phyloP scores from a whole-genome alignment of 92 coral and sea anemone genomes.

The Anthopleura xanthogrammica region DNA sequence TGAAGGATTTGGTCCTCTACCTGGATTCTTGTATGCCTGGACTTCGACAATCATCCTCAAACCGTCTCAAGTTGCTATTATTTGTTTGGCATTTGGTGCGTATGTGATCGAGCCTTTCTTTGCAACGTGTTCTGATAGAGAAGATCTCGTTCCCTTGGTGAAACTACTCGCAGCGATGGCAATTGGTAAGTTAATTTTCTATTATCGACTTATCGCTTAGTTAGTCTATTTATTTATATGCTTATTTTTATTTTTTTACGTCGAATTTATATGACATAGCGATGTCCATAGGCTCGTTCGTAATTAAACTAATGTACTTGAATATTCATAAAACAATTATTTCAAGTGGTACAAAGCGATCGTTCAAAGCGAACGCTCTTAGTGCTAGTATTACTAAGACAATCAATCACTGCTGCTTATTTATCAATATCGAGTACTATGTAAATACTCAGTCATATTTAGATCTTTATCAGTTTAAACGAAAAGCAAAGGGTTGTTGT shows the following conservation, averaged over 20 bases:
- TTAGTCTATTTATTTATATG: background rate
- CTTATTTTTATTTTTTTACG: background rate
- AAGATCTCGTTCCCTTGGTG: conserved; percentile 65
- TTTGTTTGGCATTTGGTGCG: conserved; percentile 92
- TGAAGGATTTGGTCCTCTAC: conserved; percentile 78
- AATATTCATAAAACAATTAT: too few relatives aligned
- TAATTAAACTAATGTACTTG: too few relatives aligned
- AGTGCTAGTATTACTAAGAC: too few relatives aligned
- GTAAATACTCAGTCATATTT: too few relatives aligned
- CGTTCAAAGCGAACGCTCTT: too few relatives aligned
- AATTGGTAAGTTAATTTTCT: conserved; percentile 66
- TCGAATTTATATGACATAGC: background rate
- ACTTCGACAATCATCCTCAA: conserved; percentile 89
- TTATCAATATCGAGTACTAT: too few relatives aligned
- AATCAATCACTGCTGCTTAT: too few relatives aligned
- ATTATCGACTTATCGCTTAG: background rate
- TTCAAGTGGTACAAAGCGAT: too few relatives aligned
- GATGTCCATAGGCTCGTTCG: too few relatives aligned
- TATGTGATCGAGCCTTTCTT: conserved; percentile 93
- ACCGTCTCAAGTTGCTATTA: conserved; percentile 93
- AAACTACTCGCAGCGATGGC: conserved; percentile 92
- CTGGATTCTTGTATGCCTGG: conserved; percentile 89
- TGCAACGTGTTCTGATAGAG: conserved; percentile 74
- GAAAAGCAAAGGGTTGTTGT: too few relatives aligned
- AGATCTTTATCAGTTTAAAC: too few relatives aligned